These are phyloP conservation scores for Drosophila falleni DNA, from an alignment of 2,888 invertebrate genomes.

Conservation along the genomic window DNA sequence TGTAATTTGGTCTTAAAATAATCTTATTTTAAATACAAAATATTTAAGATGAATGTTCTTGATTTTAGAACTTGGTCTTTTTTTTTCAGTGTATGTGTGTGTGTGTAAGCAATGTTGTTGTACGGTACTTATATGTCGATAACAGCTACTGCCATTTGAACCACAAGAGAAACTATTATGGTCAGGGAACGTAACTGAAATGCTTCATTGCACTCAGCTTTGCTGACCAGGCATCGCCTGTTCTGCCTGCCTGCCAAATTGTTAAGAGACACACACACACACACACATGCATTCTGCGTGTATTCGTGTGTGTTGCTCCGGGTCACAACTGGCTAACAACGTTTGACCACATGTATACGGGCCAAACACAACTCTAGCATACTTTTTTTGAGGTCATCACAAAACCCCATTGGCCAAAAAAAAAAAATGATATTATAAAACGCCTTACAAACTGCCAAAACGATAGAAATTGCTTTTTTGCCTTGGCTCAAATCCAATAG, in stretches of 20 bases:
- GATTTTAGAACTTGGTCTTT: no score
- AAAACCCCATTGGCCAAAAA: constrained; percentile 1
- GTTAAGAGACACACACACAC: constrained; percentile 15
- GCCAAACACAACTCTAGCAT: constrained; percentile 10
- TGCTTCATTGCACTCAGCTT: constrained; percentile 51
- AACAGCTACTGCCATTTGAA: constrained; percentile 25
- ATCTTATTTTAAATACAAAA: no score
- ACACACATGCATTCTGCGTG: constrained; percentile 12
- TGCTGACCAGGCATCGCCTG: constrained; percentile 37
- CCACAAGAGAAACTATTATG: constrained; percentile 17
- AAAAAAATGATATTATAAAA: not conserved
- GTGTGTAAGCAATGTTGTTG: constrained; percentile 16
- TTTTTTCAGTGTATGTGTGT: constrained; percentile 13
- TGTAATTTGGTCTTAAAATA: no score
- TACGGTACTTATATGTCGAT: constrained; percentile 45
- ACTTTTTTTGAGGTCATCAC: constrained; percentile 1
- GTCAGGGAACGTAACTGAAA: constrained; percentile 23
- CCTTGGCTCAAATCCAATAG: constrained; percentile 4
- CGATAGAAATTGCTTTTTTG: not conserved
- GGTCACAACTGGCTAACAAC: constrained; percentile 26
- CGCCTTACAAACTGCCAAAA: constrained; percentile 5
- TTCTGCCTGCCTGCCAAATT: constrained; percentile 31
- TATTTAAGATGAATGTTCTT: no score
- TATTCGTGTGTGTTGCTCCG: constrained; percentile 21
- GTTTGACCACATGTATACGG: constrained; percentile 38